Evolutionary conservation across 2,888 invertebrate genomes (phyloP), one percentile per base, ranked within the genome.

Genomic region (Perizoma flavofasciatum): DNA sequence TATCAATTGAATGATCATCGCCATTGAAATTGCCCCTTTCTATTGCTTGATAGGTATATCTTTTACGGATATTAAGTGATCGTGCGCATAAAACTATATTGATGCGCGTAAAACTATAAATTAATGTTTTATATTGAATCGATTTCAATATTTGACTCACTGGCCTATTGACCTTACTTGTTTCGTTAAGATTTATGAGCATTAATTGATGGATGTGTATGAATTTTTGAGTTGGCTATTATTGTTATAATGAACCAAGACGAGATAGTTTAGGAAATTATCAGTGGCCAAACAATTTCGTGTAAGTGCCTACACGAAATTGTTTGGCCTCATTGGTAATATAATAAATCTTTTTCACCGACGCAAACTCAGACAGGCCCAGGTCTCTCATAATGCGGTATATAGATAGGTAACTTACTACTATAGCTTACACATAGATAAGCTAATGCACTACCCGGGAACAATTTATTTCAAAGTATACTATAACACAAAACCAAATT

Each of bases 121-220:
- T 63, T 32, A 53, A 62, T 66, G 57, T 65, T 61, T 63, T 61
- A 37, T 62, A 67, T 59, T 64, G 64, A 70, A 70, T 75, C 67
- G 64, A 72, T 75, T 74, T 66, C 68, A 64, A 59, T 65, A 66
- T 66, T 76, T 78, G 79, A 70, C 76, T 79, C 64, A 77, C 73
- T 81, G 70, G 73, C 75, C 81, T 72, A 68, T 66, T 72, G 70
- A 69, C 69, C 73, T 72, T 71, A 68, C 63, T 61, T 59, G 68
- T 69, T 74, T 68, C 69, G 70, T 63, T 67, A 55, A 58, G 66
- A 67, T 66, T 71, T 68, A 73, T 75, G 72, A 69, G 69, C 67
- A 50, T 53, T 71, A 69, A 74, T 71, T 75, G 73, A 68, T 64
- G 35, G 53, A 53, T 59, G 48, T 52, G 59, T 65, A 50, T 58